These are phyloP conservation scores for Heliconius hortense DNA, from an alignment of 2,888 invertebrate species.

Conservation along the genomic window DNA sequence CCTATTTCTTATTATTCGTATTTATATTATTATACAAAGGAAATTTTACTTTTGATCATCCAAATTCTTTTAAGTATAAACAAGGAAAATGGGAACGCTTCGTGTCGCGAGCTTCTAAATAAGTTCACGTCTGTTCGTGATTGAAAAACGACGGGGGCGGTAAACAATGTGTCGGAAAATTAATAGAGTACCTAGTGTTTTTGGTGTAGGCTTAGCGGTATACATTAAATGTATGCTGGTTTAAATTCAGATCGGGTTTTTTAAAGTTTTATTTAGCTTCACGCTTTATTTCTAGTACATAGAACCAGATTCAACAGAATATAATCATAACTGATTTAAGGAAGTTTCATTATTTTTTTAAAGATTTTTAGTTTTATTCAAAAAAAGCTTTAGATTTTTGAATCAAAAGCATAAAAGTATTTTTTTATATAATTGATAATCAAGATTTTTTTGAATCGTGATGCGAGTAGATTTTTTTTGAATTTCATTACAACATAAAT, in stretches of 20 bases:
- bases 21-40: background rate
- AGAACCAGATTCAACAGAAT: no score
- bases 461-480: no score
- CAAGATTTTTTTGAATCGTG: no score
- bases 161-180: conserved; percentile 29
- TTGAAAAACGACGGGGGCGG: conserved; percentile 31
- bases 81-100: conserved; percentile 11
- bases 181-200: conserved; percentile 21
- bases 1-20: background rate
- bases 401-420: no score
- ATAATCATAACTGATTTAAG: no score
- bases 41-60: conserved; percentile 1
- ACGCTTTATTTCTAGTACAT: no score
- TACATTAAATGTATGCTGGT: background rate
- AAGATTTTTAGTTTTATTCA: no score
- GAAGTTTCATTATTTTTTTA: no score
- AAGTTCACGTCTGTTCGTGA: conserved; percentile 28
- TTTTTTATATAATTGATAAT: no score
- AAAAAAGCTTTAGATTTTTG: no score
- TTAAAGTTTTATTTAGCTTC: background rate
- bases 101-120: conserved; percentile 21
- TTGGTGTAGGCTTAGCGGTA: background rate
- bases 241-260: background rate
- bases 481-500: no score
- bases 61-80: background rate